Evolutionary conservation across 2,113 vertebrate genomes (phyloP).

Genomic region (Cnemophilus loriae): DNA sequence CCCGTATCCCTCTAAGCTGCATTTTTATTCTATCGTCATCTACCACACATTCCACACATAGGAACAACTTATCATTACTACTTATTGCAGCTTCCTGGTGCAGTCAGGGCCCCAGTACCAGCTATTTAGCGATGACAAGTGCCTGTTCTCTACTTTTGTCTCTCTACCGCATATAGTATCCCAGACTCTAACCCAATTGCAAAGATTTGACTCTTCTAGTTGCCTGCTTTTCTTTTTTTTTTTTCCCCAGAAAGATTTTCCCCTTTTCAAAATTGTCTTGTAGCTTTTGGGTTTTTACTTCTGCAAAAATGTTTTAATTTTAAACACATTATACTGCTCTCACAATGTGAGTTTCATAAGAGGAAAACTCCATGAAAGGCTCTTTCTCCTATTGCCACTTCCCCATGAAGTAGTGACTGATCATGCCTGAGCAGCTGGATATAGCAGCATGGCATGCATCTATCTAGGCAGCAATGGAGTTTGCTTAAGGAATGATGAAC

Average conservation of each 20-base stretch:
- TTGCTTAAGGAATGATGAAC: not conserved
- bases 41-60: too few relatives aligned
- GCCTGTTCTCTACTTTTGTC: not conserved
- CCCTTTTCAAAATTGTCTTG: not conserved
- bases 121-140: not conserved
- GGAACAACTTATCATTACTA: not conserved
- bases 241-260: too few relatives aligned
- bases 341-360: accelerated
- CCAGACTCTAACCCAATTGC: not conserved
- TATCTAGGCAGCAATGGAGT: not conserved
- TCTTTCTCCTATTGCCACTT: not conserved
- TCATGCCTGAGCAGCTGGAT: not conserved
- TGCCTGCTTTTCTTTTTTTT: not conserved
- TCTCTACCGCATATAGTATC: accelerated
- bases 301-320: not conserved
- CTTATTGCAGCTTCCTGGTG: not conserved
- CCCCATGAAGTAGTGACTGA: not conserved
- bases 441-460: accelerated
- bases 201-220: not conserved
- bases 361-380: not conserved
- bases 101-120: not conserved
- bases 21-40: not conserved
- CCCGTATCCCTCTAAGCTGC: accelerated
- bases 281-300: not conserved
- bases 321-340: not conserved